Percentiles rank a stretch among this genome's conserved stretches.
Evolutionary conservation across 2,888 invertebrate species (phyloP).

Genomic region (Megalurothrips usitatus): DNA sequence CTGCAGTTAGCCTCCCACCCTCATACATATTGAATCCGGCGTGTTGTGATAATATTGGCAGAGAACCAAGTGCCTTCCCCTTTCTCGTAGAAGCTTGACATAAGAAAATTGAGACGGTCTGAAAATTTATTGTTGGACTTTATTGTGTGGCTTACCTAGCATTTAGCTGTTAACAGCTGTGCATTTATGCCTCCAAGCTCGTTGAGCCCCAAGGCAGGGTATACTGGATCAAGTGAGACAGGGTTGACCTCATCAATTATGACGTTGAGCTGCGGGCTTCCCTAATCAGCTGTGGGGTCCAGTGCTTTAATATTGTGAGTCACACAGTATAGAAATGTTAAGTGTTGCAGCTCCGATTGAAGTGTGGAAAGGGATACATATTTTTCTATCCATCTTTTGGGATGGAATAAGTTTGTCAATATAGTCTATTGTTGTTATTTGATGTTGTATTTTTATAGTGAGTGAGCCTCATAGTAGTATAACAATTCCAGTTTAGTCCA

Average conservation of each 20-base stretch:
- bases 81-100: too few relatives aligned
- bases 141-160: background rate
- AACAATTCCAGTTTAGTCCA: background rate
- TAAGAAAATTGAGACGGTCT: background rate
- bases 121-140: background rate
- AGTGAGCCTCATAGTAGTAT: background rate
- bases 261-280: background rate
- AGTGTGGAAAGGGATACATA: background rate
- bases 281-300: too few relatives aligned
- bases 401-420: slow-evolving; percentile 11
- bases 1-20: too few relatives aligned
- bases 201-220: background rate
- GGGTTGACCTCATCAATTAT: background rate
- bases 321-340: too few relatives aligned
- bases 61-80: background rate
- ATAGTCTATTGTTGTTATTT: slow-evolving; percentile 18
- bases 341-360: background rate
- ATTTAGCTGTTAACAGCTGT: background rate
- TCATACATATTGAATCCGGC: too few relatives aligned
- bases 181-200: background rate
- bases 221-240: background rate
- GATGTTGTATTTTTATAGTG: background rate
- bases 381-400: background rate
- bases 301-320: too few relatives aligned
- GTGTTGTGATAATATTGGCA: too few relatives aligned